These are phyloP conservation scores for Heliconius cydno DNA, from an alignment of 2,888 invertebrate species.

Conservation along the genomic window DNA sequence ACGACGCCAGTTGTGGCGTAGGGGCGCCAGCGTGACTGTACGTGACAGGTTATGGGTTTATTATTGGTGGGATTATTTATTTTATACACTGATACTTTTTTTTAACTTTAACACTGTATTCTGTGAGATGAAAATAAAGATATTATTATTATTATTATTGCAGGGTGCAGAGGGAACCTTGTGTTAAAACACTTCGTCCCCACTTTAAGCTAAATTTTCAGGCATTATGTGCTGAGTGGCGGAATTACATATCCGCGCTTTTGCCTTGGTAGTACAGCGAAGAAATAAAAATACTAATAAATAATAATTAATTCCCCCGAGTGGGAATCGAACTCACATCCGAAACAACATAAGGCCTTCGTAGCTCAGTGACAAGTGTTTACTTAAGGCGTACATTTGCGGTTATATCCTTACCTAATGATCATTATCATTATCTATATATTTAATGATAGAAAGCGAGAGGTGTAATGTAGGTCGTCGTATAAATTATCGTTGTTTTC, in stretches of 20 bases:
- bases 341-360: too few species aligned
- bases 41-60: too few species aligned
- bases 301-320: too few species aligned
- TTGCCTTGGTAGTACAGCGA: too few species aligned
- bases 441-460: slow-evolving; percentile 10
- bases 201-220: not conserved
- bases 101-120: too few species aligned
- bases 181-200: not conserved
- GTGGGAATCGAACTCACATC: too few species aligned
- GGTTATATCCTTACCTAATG: not conserved
- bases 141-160: too few species aligned
- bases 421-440: slow-evolving; percentile 5
- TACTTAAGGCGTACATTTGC: not conserved
- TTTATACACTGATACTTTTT: too few species aligned
- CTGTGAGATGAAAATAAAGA: not conserved
- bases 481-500: slow-evolving; percentile 17
- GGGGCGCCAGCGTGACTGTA: too few species aligned
- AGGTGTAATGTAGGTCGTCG: slow-evolving; percentile 13
- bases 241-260: too few species aligned
- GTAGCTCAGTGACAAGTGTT: not conserved
- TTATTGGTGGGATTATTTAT: too few species aligned
- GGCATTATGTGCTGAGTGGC: not conserved
- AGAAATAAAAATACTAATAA: too few species aligned
- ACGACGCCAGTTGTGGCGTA: not conserved
- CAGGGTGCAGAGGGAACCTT: not conserved